Evolutionary conservation across 2,888 invertebrate genomes (phyloP).

Genomic region (Celastrina argiolus): DNA sequence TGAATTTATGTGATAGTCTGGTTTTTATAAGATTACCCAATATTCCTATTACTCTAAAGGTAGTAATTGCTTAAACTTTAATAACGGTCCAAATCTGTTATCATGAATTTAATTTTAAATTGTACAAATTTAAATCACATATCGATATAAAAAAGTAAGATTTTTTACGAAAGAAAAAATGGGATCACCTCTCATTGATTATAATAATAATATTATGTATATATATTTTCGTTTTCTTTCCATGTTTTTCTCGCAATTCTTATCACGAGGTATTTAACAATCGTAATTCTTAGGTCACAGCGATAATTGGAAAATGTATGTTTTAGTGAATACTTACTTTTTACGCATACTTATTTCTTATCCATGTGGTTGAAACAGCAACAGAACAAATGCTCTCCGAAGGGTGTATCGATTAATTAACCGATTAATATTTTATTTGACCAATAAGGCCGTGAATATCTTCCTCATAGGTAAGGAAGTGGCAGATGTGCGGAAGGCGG

Average conservation of each 20-base stretch:
- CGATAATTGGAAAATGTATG: neutral
- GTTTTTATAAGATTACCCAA: neutral
- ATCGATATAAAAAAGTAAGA: no score
- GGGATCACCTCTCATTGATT: neutral
- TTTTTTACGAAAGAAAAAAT: no score
- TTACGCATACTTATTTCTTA: neutral
- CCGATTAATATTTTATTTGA: neutral
- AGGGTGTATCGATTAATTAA: neutral
- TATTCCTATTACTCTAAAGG: neutral
- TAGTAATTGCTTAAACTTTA: no score
- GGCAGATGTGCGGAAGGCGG: conserved; percentile 32
- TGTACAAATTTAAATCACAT: no score
- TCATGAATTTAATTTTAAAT: no score
- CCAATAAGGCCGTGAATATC: neutral
- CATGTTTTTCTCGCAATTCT: neutral
- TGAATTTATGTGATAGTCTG: neutral
- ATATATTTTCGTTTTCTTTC: neutral
- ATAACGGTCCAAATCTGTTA: no score
- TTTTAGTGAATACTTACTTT: neutral
- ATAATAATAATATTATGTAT: neutral
- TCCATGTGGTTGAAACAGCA: neutral
- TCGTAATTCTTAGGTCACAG: neutral
- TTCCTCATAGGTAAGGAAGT: conserved; percentile 26
- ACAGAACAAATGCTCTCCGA: neutral
- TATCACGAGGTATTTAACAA: neutral